phyloP scores from a whole-genome alignment of 2,888 invertebrate genomes.

The Acronicta aceris region DNA sequence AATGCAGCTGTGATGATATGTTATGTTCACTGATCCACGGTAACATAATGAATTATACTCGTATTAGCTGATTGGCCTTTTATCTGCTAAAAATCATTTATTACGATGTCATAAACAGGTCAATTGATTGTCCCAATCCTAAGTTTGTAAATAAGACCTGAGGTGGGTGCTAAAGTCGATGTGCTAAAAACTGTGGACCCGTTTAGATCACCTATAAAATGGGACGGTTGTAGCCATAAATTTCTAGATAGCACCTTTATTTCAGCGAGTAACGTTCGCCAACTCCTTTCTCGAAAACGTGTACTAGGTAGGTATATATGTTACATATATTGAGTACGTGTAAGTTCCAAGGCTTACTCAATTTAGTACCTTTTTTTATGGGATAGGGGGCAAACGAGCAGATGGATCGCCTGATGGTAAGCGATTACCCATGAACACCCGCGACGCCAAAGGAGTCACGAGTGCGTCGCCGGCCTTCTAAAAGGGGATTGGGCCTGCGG shows the following conservation, averaged over 20 bases:
- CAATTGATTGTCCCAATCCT: not conserved
- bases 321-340: not conserved
- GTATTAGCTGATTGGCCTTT: no score
- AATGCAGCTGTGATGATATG: no score
- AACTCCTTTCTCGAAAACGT: constrained; percentile 1
- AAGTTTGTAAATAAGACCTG: constrained; percentile 20
- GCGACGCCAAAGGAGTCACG: no score
- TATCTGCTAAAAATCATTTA: no score
- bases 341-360: constrained; percentile 2
- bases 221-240: constrained; percentile 43
- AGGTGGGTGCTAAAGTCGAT: constrained; percentile 25
- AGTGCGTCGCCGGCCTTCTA: no score
- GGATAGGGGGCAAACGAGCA: no score
- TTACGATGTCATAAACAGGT: not conserved
- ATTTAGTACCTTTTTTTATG: constrained; percentile 11
- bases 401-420: no score
- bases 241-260: constrained; percentile 44
- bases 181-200: constrained; percentile 32
- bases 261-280: constrained; percentile 18
- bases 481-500: no score
- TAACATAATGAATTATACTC: no score
- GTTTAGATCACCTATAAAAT: constrained; percentile 54
- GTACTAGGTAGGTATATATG: not conserved
- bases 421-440: no score
- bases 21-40: not conserved